Conservation (phyloP, 2,113 vertebrate species). For the Empidonax traillii region DNA sequence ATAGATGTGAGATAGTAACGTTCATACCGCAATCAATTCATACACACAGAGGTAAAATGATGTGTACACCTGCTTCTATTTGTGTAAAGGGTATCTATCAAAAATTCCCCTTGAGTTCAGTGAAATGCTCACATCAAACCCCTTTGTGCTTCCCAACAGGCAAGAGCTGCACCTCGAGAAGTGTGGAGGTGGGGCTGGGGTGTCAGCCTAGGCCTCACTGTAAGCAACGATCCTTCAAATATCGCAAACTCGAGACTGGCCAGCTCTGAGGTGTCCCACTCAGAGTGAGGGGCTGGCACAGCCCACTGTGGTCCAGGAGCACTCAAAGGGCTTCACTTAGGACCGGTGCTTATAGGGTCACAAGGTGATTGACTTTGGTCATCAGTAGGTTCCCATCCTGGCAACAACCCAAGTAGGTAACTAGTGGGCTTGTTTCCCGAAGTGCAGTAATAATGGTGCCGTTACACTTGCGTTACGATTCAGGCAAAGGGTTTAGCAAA, state of each 20-base stretch:
- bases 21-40: neutral
- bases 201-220: neutral
- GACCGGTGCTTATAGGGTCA: neutral
- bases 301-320: neutral
- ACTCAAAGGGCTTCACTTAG: neutral
- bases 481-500: neutral
- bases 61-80: neutral
- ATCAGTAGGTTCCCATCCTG: neutral
- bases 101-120: neutral
- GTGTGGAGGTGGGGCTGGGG: neutral
- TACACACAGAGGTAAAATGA: neutral
- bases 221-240: fast-evolving
- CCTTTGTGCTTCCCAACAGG: neutral
- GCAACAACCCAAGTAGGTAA: neutral
- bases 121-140: neutral
- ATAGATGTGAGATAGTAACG: neutral
- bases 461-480: neutral
- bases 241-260: fast-evolving
- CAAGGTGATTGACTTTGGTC: neutral
- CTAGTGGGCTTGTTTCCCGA: neutral
- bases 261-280: neutral
- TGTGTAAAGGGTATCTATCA: neutral
- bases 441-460: neutral
- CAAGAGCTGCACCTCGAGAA: neutral
- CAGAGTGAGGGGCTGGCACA: neutral